Evolutionary conservation across 2,888 invertebrate genomes (phyloP), one percentile per base, ranked within the genome.

Genomic region (Drosophila niveifrons): DNA sequence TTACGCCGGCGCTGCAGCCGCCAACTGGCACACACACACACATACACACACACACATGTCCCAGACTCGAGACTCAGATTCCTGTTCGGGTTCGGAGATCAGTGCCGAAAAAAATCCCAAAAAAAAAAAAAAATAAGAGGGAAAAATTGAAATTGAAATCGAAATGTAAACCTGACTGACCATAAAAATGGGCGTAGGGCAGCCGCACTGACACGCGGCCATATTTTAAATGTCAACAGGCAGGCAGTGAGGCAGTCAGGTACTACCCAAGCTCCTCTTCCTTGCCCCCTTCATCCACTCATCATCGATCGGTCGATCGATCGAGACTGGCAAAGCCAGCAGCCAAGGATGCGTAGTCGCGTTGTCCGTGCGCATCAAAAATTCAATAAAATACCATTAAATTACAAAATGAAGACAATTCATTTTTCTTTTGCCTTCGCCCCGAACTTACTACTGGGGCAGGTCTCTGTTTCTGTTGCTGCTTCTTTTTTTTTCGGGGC

Each of bases 141-240:
- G 23, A 63, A 75, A 81, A 81, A 81, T 81, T 74, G 79, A 78
- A 82, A 79, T 79, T 78, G 82, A 85, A 84, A 85, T 87, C 83
- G 83, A 85, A 85, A 84, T 82, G 80, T 84, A 81, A 83, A 79
- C 86, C 86, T 77, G 86, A 80, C 86, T 78, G 57, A 71, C 76
- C 71, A 78, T 85, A 86, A 86, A 85, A 85, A 91, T 91, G 91
- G 90, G 90, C 90, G 90, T 90, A 82, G 91, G 91, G 91, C 91
- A 90, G 80, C 73, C 81, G 78, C 86, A 72, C 80, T 90, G 91
- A 90, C 91, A 91, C 83, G 80, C 76, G 89, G 89, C 89, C 91
- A 91, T 91, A 91, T 90, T 84, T 91, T 90, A 91, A 82, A 88
- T 84, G 81, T 79, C 88, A 85, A 86, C 78, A 76, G 89, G 82